Evolutionary conservation across 2,888 invertebrate species (phyloP).

Genomic region (Stictocephala bisonia): DNA sequence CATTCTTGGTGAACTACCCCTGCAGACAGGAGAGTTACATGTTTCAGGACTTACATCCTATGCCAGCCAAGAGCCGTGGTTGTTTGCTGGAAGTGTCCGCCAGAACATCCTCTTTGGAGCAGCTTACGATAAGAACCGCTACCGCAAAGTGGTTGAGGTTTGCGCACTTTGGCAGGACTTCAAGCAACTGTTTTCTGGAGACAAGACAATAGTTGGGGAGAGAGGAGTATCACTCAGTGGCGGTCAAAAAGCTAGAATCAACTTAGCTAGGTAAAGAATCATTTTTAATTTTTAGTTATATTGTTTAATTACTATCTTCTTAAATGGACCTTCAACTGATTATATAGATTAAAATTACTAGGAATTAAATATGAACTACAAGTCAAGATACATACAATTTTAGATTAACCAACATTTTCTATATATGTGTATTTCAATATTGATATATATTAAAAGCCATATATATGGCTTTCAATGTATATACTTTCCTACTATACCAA

Average conservation of each 20-base stretch:
- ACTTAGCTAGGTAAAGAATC: conserved; percentile 64
- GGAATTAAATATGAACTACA: too few relatives aligned
- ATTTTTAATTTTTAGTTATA: too few relatives aligned
- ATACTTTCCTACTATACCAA: too few relatives aligned
- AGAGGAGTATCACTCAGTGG: conserved; percentile 86
- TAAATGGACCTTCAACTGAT: too few relatives aligned
- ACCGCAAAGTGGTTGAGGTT: conserved; percentile 74
- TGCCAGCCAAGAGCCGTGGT: conserved; percentile 90
- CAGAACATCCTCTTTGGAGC: conserved; percentile 95
- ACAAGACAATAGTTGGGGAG: conserved; percentile 88
- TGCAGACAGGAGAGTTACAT: conserved; percentile 72
- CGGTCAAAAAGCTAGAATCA: conserved; percentile 83
- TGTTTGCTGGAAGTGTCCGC: conserved; percentile 83
- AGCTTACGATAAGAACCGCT: conserved; percentile 75
- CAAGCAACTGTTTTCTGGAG: conserved; percentile 79
- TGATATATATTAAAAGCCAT: too few relatives aligned
- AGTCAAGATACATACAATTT: too few relatives aligned
- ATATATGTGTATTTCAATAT: too few relatives aligned
- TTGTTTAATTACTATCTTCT: too few relatives aligned
- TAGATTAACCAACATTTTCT: too few relatives aligned
- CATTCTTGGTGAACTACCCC: conserved; percentile 80
- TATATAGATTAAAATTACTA: too few relatives aligned
- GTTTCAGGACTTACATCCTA: conserved; percentile 78
- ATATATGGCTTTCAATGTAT: too few relatives aligned
- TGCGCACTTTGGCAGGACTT: conserved; percentile 83